Percentiles rank a stretch among this genome's conserved stretches.
Evolutionary conservation across 2,113 vertebrate species (phyloP).

Genomic region (Eulemur macaco): DNA sequence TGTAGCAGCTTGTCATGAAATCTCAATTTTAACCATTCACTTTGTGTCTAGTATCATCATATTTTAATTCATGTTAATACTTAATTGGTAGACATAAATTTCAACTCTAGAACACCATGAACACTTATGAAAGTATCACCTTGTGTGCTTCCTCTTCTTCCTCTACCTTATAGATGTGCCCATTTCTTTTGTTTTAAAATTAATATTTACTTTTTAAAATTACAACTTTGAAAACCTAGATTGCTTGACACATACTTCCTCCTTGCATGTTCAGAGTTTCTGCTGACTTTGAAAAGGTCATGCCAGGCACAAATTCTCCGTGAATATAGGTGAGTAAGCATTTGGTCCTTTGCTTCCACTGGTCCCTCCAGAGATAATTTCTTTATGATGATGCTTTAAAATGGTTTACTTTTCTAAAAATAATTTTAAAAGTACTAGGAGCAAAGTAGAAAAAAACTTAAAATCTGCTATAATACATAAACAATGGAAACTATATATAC

Average conservation of each 20-base stretch:
- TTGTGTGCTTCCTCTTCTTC: neutral
- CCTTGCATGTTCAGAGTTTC: neutral
- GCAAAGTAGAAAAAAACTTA: neutral
- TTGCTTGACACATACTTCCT: neutral
- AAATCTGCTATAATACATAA: neutral
- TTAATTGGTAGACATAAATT: neutral
- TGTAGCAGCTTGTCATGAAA: neutral
- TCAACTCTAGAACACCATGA: neutral
- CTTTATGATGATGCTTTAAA: neutral
- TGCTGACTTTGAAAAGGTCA: neutral
- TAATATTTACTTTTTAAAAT: neutral
- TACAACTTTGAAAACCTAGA: too few relatives aligned
- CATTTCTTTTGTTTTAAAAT: neutral
- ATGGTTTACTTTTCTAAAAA: neutral
- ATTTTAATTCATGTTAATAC: neutral
- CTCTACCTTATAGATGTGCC: neutral
- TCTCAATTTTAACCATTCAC: neutral
- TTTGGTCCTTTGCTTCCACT: neutral
- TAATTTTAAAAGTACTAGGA: neutral
- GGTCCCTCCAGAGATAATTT: neutral
- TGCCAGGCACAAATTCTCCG: neutral
- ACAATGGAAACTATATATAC: neutral
- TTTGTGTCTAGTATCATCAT: neutral
- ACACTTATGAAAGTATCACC: neutral
- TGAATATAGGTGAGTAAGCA: neutral